A percentile compares a stretch with the other conserved stretches of the same genome.
phyloP scores from a whole-genome alignment of 30 jellyfish, hydroid and myxozoan genomes.

The Phacellophora camtschatica region DNA sequence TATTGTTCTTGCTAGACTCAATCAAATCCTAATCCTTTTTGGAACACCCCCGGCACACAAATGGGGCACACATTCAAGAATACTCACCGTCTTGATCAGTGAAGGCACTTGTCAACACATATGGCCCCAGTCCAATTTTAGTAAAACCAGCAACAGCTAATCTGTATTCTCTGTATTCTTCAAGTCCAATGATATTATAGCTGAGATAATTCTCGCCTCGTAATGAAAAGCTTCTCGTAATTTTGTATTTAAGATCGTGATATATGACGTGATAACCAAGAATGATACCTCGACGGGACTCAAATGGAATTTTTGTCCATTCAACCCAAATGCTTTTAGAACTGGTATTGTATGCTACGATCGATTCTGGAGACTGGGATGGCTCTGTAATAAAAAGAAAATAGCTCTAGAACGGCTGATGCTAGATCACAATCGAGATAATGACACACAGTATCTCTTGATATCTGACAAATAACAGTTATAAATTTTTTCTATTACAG shows the following conservation, averaged over 20 bases:
- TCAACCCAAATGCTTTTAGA: constrained; percentile 67
- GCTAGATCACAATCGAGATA: no score
- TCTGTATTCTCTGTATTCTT: constrained; percentile 44
- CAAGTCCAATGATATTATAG: constrained; percentile 40
- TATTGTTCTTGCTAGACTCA: no score
- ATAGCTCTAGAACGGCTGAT: no score
- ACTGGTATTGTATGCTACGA: constrained; percentile 46
- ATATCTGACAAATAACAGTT: no score
- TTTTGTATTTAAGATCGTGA: constrained; percentile 11
- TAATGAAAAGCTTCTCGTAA: constrained; percentile 25
- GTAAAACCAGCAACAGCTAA: constrained; percentile 45
- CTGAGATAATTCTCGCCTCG: constrained; percentile 16
- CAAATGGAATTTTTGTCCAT: constrained; percentile 44
- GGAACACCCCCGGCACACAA: no score
- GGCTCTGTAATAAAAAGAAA: constrained; percentile 13
- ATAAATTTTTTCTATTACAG: no score
- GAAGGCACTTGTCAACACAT: constrained; percentile 5
- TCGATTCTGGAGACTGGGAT: constrained; percentile 27
- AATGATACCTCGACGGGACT: constrained; percentile 26
- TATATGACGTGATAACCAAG: constrained; percentile 32
- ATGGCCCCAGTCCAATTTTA: constrained; percentile 55
- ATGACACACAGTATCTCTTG: no score
- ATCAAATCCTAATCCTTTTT: no score
- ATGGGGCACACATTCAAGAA: not conserved
- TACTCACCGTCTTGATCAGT: constrained; percentile 58